A percentile compares a stretch with the other conserved stretches of the same genome.
These are phyloP conservation scores for Orthosia incerta DNA, from an alignment of 2,888 invertebrate genomes.

Conservation along the genomic window DNA sequence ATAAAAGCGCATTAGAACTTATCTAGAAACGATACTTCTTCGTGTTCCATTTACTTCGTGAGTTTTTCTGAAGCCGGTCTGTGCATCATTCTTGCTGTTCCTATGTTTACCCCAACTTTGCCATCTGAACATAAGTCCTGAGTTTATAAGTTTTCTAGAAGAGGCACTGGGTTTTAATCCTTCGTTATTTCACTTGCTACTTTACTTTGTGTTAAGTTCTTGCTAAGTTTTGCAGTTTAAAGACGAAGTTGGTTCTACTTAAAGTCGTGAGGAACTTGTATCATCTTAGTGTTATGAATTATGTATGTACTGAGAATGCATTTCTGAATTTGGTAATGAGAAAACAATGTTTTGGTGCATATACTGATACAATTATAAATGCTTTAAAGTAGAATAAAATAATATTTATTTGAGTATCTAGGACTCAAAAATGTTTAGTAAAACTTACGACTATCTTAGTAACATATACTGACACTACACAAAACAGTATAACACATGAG, in stretches of 20 bases:
- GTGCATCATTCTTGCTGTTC: constrained; percentile 32
- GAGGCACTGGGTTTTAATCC: constrained; percentile 20
- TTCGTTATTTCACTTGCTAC: constrained; percentile 33
- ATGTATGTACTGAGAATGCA: not conserved
- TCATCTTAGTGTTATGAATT: not conserved
- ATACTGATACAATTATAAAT: not conserved
- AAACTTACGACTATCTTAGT: too few relatives aligned
- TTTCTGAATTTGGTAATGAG: not conserved
- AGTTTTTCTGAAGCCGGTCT: constrained; percentile 17
- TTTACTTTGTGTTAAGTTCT: constrained; percentile 10
- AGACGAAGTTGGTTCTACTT: constrained; percentile 36
- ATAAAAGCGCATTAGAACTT: not conserved
- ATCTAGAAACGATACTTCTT: constrained; percentile 16
- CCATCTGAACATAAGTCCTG: constrained; percentile 21
- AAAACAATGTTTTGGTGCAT: not conserved
- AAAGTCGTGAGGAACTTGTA: not conserved
- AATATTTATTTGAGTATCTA: too few relatives aligned
- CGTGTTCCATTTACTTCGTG: not conserved
- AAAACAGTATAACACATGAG: too few relatives aligned
- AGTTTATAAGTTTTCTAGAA: constrained; percentile 32
- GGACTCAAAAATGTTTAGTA: too few relatives aligned
- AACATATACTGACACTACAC: too few relatives aligned
- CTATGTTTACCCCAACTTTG: constrained; percentile 47
- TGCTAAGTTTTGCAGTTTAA: constrained; percentile 32
- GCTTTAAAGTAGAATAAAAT: too few relatives aligned